Base-by-base conservation (phyloP, 2,888 invertebrate genomes). In the Hyposoter dolosus region DNA sequence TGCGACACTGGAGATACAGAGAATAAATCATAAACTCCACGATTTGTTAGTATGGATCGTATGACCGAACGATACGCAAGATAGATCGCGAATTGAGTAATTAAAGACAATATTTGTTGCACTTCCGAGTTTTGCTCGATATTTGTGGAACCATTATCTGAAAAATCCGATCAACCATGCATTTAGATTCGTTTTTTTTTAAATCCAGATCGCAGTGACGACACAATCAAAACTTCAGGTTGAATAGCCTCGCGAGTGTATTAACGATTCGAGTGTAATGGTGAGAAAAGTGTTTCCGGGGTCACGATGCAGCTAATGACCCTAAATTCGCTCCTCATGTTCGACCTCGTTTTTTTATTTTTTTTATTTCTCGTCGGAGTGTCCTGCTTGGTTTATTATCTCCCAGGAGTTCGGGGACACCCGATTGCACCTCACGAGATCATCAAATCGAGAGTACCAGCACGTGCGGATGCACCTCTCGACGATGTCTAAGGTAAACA, bases 341-440 rank as follows among this genome's bases (percentile, higher is more conserved):
- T 97, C 96, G 97, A 97, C 95, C 96, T 97, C 94, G 97, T 97
- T 95, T 97, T 97, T 95, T 96, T 97, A 95, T 97, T 97, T 95
- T 97, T 97, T 95, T 95, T 97, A 94, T 97, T 97, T 95, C 96
- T 97, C 94, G 96, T 97, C 92, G 97, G 97, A 90, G 97, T 97
- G 91, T 97, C 97, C 89, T 97, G 97, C 93, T 95, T 97, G 91
- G 97, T 97, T 94, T 97, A 97, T 94, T 97, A 97, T 94, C 96
- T 97, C 94, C 97, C 97, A 56, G 96, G 96, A 91, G 93, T 94
- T 92, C 90, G 95, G 94, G 89, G 95, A 94, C 91, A 95, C 82
- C 89, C 92, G 68, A 89, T 92, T 81, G 92, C 93, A 17, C 91
- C 93, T 65, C 92, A 94, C 88, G 94, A 94, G 88, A 89, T 94